Percentiles rank a stretch among this genome's conserved stretches.
Conservation (phyloP, 2,797 vertebrate species). For the Sebastes miniatus region DNA sequence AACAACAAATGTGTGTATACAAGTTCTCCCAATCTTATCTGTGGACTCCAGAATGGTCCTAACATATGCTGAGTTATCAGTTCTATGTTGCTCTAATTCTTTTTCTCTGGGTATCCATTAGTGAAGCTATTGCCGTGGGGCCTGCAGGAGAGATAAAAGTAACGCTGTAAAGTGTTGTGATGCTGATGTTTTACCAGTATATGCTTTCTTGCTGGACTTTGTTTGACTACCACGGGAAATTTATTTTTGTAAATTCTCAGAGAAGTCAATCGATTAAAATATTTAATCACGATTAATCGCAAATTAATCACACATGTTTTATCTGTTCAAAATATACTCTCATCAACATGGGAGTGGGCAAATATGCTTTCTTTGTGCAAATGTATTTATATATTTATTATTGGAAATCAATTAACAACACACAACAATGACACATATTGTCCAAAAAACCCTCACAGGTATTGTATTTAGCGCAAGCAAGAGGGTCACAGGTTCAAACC, state of each 20-base stretch:
- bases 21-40: conserved; percentile 31
- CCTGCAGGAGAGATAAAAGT: conserved; percentile 4
- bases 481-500: no score
- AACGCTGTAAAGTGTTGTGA: background rate
- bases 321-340: no score
- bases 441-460: no score
- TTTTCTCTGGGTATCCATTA: background rate
- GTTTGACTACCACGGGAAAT: background rate
- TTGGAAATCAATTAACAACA: no score
- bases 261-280: background rate
- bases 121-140: conserved; percentile 8
- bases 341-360: no score
- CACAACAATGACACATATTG: no score
- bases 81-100: conserved; percentile 3
- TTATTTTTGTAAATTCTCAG: background rate
- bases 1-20: background rate
- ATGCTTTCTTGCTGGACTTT: background rate
- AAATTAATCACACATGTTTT: background rate
- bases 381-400: no score
- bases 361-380: no score
- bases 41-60: background rate
- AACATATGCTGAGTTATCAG: conserved; percentile 23
- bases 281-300: no score
- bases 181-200: background rate
- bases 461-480: fast-evolving